A percentile compares a stretch with the other conserved stretches of the same genome.
Evolutionary conservation across 2,113 vertebrate species (phyloP).

Genomic region (Anguilla rostrata): DNA sequence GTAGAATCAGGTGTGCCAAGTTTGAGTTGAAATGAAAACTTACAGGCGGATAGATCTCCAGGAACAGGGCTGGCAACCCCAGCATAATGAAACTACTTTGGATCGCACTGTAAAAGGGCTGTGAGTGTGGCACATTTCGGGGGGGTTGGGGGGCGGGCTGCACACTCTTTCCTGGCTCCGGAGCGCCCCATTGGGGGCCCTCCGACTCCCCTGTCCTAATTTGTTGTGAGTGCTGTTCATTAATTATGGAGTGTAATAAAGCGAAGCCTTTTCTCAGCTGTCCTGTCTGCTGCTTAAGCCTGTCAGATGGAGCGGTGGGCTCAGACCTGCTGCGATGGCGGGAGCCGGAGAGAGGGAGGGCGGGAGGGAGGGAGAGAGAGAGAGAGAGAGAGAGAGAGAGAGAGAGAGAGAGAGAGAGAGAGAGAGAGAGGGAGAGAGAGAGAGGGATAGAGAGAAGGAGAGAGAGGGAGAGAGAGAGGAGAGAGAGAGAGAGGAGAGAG

Average conservation of each 20-base stretch:
- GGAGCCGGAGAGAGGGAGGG: too few relatives aligned
- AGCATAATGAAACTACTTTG: constrained; percentile 11
- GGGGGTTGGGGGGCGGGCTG: constrained; percentile 40
- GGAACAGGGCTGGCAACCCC: too few relatives aligned
- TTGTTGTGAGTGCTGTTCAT: constrained; percentile 66
- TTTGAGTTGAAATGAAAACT: too few relatives aligned
- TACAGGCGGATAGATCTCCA: too few relatives aligned
- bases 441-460: not conserved
- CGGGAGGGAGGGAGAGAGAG: not conserved
- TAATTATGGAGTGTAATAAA: constrained; percentile 78
- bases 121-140: constrained; percentile 60
- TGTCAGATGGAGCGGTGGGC: constrained; percentile 55
- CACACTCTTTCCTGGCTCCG: constrained; percentile 37
- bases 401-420: not conserved
- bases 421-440: not conserved
- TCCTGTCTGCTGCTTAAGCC: constrained; percentile 58
- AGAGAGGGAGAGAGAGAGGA: not conserved
- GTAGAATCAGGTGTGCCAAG: too few relatives aligned
- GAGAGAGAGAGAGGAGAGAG: not conserved
- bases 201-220: constrained; percentile 62
- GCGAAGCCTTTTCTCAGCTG: constrained; percentile 68
- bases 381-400: not conserved
- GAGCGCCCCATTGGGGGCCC: constrained; percentile 53
- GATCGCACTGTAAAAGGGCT: constrained; percentile 63
- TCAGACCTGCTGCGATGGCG: constrained; percentile 33